Evolutionary conservation across 2,113 vertebrate species (phyloP).

Genomic region (Cyanocitta stelleri): DNA sequence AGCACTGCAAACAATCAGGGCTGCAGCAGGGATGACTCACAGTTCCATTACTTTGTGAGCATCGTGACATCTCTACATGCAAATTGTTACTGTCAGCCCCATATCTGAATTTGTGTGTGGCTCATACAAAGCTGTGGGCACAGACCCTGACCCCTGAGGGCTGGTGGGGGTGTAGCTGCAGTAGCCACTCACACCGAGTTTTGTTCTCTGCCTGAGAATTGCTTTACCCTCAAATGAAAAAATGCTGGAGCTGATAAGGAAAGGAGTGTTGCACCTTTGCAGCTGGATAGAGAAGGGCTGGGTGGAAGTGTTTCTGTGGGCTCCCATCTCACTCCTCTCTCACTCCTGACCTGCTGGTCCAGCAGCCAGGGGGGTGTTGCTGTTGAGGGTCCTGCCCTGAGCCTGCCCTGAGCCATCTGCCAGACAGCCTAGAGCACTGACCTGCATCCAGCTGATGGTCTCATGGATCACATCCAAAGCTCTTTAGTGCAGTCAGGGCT

Average conservation of each 20-base stretch:
- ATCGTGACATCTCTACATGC: not conserved
- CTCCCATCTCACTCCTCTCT: not conserved
- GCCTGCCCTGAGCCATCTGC: not conserved
- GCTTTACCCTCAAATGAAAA: not conserved
- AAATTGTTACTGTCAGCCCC: not conserved
- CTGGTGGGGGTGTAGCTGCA: not conserved
- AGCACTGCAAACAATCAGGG: not conserved
- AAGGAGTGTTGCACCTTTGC: not conserved
- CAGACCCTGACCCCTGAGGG: accelerated
- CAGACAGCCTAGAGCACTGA: not conserved
- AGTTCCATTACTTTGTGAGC: not conserved
- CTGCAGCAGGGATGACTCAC: not conserved
- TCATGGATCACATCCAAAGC: not conserved
- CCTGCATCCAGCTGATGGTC: not conserved
- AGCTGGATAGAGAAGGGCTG: not conserved
- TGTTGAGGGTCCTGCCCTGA: not conserved
- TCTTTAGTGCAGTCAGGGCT: not conserved
- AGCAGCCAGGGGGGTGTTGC: not conserved
- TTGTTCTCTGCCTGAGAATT: no score
- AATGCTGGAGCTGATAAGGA: not conserved
- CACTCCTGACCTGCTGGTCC: not conserved
- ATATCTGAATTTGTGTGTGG: accelerated
- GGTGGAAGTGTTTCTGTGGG: not conserved
- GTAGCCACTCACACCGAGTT: accelerated
- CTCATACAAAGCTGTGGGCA: not conserved